These are phyloP conservation scores for Pogonophryne albipinna DNA, from an alignment of 2,797 vertebrate species.

Conservation along the genomic window DNA sequence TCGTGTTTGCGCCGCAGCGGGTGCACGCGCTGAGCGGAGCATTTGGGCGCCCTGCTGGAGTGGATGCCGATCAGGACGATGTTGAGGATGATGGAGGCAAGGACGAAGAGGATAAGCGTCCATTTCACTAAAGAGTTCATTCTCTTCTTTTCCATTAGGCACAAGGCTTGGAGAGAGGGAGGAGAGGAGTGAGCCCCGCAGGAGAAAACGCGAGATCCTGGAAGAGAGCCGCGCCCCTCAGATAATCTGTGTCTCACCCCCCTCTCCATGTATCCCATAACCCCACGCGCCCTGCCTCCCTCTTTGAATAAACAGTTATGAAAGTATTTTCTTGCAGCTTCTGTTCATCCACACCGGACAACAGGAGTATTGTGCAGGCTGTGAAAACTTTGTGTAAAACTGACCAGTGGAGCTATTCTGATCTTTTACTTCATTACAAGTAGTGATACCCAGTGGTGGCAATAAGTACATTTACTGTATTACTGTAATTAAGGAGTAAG, in stretches of 20 bases:
- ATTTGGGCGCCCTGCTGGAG: slow-evolving; percentile 54
- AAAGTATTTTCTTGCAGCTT: background rate
- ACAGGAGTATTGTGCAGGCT: no score
- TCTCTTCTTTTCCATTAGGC: slow-evolving; percentile 46
- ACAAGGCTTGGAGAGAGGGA: background rate
- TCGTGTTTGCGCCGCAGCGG: slow-evolving; percentile 63
- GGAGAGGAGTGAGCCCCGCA: background rate
- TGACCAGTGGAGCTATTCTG: no score
- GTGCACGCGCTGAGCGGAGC: slow-evolving; percentile 39
- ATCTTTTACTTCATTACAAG: no score
- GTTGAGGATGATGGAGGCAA: slow-evolving; percentile 73
- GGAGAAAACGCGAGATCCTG: background rate
- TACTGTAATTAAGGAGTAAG: no score
- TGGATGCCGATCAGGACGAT: slow-evolving; percentile 61
- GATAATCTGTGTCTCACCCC: slow-evolving; percentile 7
- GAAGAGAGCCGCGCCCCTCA: background rate
- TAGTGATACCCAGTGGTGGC: no score
- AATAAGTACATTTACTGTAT: no score
- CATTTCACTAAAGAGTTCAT: slow-evolving; percentile 73
- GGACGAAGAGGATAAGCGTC: slow-evolving; percentile 51
- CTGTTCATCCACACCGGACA: no score
- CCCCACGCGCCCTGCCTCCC: background rate
- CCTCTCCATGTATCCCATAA: background rate
- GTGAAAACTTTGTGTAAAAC: no score
- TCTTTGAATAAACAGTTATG: background rate